These are phyloP conservation scores for Butorides virescens DNA, from an alignment of 2,113 vertebrate genomes.

Conservation along the genomic window DNA sequence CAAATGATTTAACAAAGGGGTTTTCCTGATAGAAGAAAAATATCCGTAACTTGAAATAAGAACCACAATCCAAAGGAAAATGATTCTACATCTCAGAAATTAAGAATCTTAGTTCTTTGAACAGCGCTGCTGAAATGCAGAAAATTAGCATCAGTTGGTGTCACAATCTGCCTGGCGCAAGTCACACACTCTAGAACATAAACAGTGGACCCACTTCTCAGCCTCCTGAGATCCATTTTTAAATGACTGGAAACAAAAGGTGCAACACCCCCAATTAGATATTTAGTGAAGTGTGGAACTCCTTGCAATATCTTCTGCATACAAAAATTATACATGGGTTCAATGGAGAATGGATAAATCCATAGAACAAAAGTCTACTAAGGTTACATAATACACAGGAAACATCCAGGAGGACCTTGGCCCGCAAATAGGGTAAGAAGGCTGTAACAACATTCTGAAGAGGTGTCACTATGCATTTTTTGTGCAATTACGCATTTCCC, in stretches of 20 bases:
- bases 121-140: background rate
- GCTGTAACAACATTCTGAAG: background rate
- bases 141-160: background rate
- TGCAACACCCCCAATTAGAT: background rate
- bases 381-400: background rate
- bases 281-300: background rate
- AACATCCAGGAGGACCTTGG: background rate
- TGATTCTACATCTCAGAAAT: background rate
- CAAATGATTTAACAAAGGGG: background rate
- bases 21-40: background rate
- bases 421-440: background rate
- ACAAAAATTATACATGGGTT: background rate
- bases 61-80: background rate
- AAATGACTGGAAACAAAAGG: background rate
- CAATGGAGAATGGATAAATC: background rate
- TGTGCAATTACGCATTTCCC: background rate
- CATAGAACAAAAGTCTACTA: background rate
- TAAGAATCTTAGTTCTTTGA: background rate
- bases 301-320: background rate
- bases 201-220: background rate
- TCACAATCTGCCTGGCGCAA: background rate
- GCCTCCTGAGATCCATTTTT: background rate
- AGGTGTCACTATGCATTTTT: background rate
- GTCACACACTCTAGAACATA: background rate
- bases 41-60: background rate